Evolutionary conservation across 2,888 invertebrate species (phyloP).

Genomic region (Spodoptera picta): DNA sequence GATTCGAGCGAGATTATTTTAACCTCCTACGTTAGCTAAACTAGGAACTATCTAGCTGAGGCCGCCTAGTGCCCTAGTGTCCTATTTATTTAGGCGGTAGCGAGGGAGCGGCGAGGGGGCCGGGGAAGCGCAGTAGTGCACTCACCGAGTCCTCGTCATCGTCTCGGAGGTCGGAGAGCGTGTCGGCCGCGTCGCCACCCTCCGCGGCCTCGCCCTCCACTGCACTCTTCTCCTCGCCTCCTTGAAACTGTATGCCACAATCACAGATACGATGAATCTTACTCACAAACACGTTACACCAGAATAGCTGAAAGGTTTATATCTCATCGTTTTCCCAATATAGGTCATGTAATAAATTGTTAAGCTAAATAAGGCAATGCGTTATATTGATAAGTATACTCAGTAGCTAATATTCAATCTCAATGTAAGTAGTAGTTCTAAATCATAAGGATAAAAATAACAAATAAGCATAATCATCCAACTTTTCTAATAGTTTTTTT

Average conservation of each 20-base stretch:
- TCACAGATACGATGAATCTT: constrained; percentile 11
- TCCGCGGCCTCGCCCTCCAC: constrained; percentile 71
- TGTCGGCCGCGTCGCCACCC: constrained; percentile 75
- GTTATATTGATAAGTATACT: too few relatives aligned
- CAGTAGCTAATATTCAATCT: too few relatives aligned
- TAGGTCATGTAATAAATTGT: too few relatives aligned
- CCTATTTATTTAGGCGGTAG: constrained; percentile 75
- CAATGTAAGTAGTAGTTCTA: too few relatives aligned
- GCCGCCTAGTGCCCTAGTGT: constrained; percentile 78
- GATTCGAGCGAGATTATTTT: constrained; percentile 59
- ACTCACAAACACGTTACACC: too few relatives aligned
- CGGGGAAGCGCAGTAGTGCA: constrained; percentile 65
- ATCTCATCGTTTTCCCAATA: too few relatives aligned
- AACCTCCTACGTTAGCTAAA: constrained; percentile 60
- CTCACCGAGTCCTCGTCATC: constrained; percentile 92
- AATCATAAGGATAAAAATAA: too few relatives aligned
- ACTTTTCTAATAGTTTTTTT: too few relatives aligned
- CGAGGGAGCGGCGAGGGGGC: constrained; percentile 49
- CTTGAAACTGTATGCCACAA: constrained; percentile 70
- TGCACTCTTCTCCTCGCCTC: constrained; percentile 76
- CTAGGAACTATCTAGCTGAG: constrained; percentile 69
- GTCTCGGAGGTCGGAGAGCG: constrained; percentile 86
- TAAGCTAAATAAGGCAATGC: too few relatives aligned
- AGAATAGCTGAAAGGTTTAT: too few relatives aligned
- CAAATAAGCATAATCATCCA: too few relatives aligned